phyloP scores from a whole-genome alignment of 2,113 vertebrate species.

The Passer domesticus region DNA sequence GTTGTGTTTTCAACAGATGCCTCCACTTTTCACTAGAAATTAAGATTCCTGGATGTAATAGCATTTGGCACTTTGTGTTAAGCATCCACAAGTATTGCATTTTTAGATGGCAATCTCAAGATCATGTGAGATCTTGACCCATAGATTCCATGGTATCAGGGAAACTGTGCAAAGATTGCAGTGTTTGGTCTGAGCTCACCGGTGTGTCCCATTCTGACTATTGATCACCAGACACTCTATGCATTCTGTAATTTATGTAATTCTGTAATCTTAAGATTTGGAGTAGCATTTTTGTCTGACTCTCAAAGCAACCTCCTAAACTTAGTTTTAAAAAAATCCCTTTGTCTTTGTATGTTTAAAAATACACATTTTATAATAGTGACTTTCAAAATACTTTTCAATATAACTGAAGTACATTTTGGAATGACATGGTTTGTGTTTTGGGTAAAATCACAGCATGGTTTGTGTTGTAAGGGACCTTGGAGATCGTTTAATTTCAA shows the following conservation, averaged over 20 bases:
- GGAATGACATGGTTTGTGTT: neutral
- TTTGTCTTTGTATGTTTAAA: neutral
- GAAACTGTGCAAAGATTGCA: neutral
- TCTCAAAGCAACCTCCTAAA: neutral
- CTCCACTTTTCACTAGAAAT: neutral
- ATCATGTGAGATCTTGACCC: neutral
- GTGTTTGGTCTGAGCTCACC: neutral
- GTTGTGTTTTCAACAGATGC: neutral
- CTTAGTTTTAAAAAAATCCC: neutral
- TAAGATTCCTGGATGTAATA: neutral
- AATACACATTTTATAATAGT: rapidly evolving
- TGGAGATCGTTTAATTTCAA: neutral
- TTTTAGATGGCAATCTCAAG: neutral
- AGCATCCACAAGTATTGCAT: neutral
- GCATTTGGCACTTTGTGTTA: neutral
- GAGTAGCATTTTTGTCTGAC: neutral
- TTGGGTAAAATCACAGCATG: neutral
- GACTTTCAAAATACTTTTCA: neutral
- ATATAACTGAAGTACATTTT: neutral
- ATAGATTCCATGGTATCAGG: neutral
- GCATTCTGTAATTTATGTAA: neutral
- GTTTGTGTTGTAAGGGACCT: neutral
- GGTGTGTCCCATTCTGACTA: neutral
- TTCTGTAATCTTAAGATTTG: neutral
- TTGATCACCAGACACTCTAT: neutral